Evolutionary conservation across 1,140 invertebrate species (phyloP), one percentile per base, ranked within the genome.

Genomic region (Eciton burchellii): DNA sequence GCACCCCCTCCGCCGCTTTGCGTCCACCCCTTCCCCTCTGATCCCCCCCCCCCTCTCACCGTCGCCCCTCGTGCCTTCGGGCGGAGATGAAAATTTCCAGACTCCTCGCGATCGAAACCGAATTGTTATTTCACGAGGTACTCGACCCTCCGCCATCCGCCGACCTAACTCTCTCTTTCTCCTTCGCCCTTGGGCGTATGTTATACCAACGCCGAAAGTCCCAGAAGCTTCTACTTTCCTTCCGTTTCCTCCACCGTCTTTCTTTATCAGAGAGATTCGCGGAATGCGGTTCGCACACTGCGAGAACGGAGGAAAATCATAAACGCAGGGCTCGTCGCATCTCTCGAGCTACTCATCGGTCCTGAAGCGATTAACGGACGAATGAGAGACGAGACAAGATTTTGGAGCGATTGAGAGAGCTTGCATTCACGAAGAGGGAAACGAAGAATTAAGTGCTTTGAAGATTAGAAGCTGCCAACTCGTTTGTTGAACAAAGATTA

Each of bases 61-160:
- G 35, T 12, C 52, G 82, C 70, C 82, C 76, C 85, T 73, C 86
- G 29, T 82, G 85, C 85, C 85, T 84, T 60, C 72, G 45, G 87
- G 87, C 87, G 63, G 86, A 88, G 86, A 88, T 88, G 87, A 88
- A 88, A 88, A 88, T 89, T 89, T 89, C 87, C 87, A 89, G 87
- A 89, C 87, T 89, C 77, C 86, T 70, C 59, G 86, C 87, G 87
- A 89, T 89, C 87, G 87, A 89, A 89, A 89, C 87, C 87, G 86
- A 89, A 89, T 89, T 89, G 87, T 89, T 89, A 89, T 89, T 89
- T 89, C 86, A 89, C 86, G 87, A 89, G 87, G 87, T 89, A 86
- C 86, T 85, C 87, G 87, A 89, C 87, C 87, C 81, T 73, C 47
- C 52, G 35, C 21, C 29, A 16, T 54, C 21, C 43, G n/a, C 14